Conservation (phyloP, 92 coral and sea anemone species). For the Umimayanthus chanpuru region DNA sequence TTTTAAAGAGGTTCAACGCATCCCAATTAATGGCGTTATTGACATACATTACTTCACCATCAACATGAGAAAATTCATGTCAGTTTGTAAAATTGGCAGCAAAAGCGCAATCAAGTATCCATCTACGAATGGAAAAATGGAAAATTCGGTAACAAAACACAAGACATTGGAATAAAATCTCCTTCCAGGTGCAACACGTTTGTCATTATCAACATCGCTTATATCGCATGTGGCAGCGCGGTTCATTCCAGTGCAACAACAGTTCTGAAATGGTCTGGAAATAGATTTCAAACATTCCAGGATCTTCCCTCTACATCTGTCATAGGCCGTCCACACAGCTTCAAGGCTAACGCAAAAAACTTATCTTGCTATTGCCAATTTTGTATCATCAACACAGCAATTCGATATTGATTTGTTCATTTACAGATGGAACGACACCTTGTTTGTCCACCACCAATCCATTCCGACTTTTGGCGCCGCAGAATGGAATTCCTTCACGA, state of each 20-base stretch:
- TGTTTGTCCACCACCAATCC: no score
- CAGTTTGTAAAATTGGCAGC: no score
- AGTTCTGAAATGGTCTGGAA: no score
- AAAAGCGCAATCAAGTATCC: neutral
- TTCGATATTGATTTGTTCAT: no score
- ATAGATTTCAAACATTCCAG: neutral
- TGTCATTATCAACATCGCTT: neutral
- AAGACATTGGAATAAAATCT: neutral
- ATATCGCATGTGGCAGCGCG: neutral
- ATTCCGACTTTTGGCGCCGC: no score
- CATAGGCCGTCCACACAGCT: neutral
- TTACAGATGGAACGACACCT: neutral
- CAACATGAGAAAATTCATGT: no score
- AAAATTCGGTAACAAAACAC: neutral
- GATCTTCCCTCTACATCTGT: neutral
- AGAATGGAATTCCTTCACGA: no score
- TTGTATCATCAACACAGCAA: no score
- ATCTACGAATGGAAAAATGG: no score
- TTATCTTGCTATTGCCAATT: no score
- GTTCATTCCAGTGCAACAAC: neutral
- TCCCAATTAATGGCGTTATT: neutral
- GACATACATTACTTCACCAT: neutral
- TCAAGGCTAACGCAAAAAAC: no score
- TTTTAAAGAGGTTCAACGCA: neutral
- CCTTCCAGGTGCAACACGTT: neutral